A percentile compares a stretch with the other conserved stretches of the same genome.
Conservation (phyloP, 2,797 vertebrate genomes). For the Gorsachius magnificus region DNA sequence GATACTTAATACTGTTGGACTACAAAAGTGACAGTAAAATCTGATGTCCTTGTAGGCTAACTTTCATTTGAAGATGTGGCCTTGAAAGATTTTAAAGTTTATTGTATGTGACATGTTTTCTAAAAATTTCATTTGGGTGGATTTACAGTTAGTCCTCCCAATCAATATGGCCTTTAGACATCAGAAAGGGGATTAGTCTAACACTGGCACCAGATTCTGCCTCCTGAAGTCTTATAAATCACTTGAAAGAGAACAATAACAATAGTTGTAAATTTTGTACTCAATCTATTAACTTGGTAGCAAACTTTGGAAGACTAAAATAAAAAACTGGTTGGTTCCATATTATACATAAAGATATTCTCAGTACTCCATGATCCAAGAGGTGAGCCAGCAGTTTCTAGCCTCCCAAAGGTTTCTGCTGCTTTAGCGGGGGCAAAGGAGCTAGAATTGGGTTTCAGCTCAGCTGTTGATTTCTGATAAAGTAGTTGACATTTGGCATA, state of each 20-base stretch:
- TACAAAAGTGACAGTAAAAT: background rate
- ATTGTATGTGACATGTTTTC: background rate
- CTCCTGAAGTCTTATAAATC: background rate
- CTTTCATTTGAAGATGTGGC: background rate
- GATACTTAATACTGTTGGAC: background rate
- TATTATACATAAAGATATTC: background rate
- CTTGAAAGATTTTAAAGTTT: background rate
- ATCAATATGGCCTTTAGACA: background rate
- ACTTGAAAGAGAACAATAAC: background rate
- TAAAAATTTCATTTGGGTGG: background rate
- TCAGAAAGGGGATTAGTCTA: background rate
- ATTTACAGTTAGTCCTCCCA: background rate
- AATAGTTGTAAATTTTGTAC: background rate
- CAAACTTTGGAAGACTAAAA: background rate
- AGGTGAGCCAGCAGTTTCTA: background rate
- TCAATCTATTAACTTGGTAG: background rate
- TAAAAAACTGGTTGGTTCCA: accelerated
- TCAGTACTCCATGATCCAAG: background rate
- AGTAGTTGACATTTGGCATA: background rate
- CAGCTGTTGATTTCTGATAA: background rate
- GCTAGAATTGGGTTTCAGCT: accelerated
- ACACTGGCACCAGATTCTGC: background rate
- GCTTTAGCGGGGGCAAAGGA: background rate
- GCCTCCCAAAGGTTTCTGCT: background rate
- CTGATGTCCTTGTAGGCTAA: background rate